phyloP scores from a whole-genome alignment of 2,797 vertebrate species.

The Yasuhikotakia modesta region DNA sequence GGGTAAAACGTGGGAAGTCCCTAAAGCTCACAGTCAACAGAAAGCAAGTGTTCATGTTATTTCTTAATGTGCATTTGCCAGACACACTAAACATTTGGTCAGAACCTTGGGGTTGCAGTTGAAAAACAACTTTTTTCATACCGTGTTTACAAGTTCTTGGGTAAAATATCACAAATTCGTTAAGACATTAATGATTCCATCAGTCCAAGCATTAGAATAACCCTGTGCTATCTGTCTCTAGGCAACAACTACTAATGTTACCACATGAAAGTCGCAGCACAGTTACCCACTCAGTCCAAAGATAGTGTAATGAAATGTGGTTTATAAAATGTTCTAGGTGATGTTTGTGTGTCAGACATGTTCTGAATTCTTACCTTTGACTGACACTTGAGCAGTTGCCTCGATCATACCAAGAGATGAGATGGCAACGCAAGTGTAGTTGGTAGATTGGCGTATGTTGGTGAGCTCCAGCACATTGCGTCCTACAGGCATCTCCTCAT shows the following conservation, averaged over 20 bases:
- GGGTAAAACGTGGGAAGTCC: constrained; percentile 34
- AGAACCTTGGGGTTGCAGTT: constrained; percentile 18
- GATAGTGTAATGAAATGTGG: not conserved
- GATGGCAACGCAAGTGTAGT: constrained; percentile 96
- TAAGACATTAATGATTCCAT: not conserved
- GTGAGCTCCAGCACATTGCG: constrained; percentile 93
- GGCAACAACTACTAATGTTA: constrained; percentile 18
- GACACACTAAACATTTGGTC: constrained; percentile 11
- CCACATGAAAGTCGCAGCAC: not conserved
- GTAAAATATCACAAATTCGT: not conserved
- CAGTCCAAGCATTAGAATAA: not conserved
- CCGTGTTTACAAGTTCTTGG: not conserved
- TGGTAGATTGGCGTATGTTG: constrained; percentile 89
- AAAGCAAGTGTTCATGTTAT: constrained; percentile 37
- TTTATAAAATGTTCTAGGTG: not conserved
- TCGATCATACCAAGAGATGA: constrained; percentile 95
- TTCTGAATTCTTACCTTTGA: constrained; percentile 85
- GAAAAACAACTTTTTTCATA: constrained; percentile 22
- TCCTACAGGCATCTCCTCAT: constrained; percentile 94
- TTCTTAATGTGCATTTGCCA: constrained; percentile 7
- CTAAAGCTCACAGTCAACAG: constrained; percentile 42
- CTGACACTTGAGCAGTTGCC: constrained; percentile 91
- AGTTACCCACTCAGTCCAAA: not conserved
- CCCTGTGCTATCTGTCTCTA: constrained; percentile 5
- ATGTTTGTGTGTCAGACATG: no score